Evolutionary conservation across 2,113 vertebrate species (phyloP).

Genomic region (Anguilla rostrata): DNA sequence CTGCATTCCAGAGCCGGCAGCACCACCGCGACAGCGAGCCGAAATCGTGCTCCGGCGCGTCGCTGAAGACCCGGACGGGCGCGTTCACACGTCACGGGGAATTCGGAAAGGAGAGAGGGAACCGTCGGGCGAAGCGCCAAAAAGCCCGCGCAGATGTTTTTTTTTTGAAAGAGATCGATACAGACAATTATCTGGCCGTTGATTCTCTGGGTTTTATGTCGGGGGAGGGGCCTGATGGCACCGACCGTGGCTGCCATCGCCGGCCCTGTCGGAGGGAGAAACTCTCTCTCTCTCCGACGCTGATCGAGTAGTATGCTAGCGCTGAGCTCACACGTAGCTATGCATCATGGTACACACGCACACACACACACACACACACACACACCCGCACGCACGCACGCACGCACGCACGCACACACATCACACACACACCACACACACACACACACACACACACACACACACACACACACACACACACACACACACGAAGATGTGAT

Average conservation of each 20-base stretch:
- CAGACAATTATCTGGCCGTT: constrained; percentile 68
- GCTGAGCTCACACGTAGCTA: constrained; percentile 17
- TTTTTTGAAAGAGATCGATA: not conserved
- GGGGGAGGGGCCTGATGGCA: constrained; percentile 43
- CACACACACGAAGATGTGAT: constrained; percentile 14
- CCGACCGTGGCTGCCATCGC: not conserved
- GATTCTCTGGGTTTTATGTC: constrained; percentile 59
- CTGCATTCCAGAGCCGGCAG: constrained; percentile 54
- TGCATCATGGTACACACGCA: constrained; percentile 30
- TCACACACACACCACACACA: not conserved
- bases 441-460: constrained; percentile 29
- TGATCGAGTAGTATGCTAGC: not conserved
- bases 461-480: constrained; percentile 39
- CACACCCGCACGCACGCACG: too few relatives aligned
- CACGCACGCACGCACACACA: too few relatives aligned
- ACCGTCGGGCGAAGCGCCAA: not conserved
- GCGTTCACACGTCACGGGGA: not conserved
- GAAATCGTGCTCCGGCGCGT: constrained; percentile 39
- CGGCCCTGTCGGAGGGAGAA: not conserved
- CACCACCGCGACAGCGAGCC: constrained; percentile 57
- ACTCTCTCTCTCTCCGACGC: constrained; percentile 3
- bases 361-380: not conserved
- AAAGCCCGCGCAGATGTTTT: not conserved
- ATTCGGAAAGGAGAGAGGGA: not conserved
- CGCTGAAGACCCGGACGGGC: not conserved